Conservation (phyloP, 1,140 invertebrate species). For the Helicoverpa armigera region DNA sequence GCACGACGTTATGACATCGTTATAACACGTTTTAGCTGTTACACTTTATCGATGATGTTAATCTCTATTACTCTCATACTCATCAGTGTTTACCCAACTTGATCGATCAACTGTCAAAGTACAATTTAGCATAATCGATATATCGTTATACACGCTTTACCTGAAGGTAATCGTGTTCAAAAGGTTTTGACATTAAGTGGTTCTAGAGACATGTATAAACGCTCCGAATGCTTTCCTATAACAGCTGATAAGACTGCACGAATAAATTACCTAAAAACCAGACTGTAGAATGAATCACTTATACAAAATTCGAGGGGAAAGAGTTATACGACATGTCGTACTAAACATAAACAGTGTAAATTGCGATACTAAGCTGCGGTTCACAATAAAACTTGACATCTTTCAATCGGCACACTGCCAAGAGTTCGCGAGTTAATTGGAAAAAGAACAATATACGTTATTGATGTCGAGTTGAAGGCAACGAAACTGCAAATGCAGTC, state of each 20-base stretch:
- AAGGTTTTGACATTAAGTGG: conserved; percentile 19
- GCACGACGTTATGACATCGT: background rate
- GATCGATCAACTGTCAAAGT: conserved; percentile 46
- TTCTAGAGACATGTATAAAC: background rate
- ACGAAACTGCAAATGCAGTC: conserved; percentile 16
- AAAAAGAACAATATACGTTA: conserved; percentile 39
- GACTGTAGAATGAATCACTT: background rate
- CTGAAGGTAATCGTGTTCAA: conserved; percentile 33
- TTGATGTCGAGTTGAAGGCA: conserved; percentile 42
- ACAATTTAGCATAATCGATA: conserved; percentile 30
- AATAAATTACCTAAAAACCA: background rate
- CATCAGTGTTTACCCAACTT: conserved; percentile 16
- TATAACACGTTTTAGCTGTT: background rate
- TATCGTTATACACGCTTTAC: conserved; percentile 16
- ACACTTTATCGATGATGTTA: background rate
- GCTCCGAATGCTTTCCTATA: background rate
- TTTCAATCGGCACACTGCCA: conserved; percentile 41
- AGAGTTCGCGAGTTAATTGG: conserved; percentile 24
- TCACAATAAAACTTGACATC: conserved; percentile 14
- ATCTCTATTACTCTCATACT: conserved; percentile 5
- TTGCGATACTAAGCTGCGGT: conserved; percentile 7
- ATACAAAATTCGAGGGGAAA: background rate
- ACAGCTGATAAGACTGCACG: conserved; percentile 6
- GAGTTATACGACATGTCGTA: background rate
- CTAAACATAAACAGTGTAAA: background rate